Percentiles rank a stretch among this genome's conserved stretches.
Evolutionary conservation across 2,888 invertebrate genomes (phyloP).

Genomic region (Macaria notata): DNA sequence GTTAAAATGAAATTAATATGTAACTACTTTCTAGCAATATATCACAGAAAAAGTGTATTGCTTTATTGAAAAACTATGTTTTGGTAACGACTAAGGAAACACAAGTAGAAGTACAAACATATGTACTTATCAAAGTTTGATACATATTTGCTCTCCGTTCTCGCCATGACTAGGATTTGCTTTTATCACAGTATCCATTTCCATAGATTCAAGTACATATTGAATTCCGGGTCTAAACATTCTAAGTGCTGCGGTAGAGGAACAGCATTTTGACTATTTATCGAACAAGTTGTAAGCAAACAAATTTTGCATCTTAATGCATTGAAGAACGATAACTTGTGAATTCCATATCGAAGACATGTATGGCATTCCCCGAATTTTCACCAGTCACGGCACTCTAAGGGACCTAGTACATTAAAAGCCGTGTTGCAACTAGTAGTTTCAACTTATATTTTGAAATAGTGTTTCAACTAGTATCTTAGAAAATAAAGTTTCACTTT

Average conservation of each 20-base stretch:
- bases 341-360: slow-evolving; percentile 54
- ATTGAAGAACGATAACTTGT: slow-evolving; percentile 43
- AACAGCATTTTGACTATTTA: neutral
- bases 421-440: no score
- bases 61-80: no score
- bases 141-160: no score
- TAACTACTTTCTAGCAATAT: no score
- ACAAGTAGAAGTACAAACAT: no score
- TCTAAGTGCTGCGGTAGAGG: neutral
- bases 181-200: neutral
- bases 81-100: no score
- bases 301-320: slow-evolving; percentile 49
- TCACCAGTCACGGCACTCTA: slow-evolving; percentile 57
- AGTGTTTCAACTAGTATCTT: neutral
- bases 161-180: neutral
- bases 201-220: neutral
- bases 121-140: no score
- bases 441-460: no score
- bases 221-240: neutral
- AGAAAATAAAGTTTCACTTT: neutral
- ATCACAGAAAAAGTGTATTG: no score
- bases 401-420: slow-evolving; percentile 39
- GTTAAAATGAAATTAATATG: no score
- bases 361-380: slow-evolving; percentile 56
- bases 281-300: slow-evolving; percentile 18